Conservation (phyloP, 1,140 invertebrate species). For the Proales similis region DNA sequence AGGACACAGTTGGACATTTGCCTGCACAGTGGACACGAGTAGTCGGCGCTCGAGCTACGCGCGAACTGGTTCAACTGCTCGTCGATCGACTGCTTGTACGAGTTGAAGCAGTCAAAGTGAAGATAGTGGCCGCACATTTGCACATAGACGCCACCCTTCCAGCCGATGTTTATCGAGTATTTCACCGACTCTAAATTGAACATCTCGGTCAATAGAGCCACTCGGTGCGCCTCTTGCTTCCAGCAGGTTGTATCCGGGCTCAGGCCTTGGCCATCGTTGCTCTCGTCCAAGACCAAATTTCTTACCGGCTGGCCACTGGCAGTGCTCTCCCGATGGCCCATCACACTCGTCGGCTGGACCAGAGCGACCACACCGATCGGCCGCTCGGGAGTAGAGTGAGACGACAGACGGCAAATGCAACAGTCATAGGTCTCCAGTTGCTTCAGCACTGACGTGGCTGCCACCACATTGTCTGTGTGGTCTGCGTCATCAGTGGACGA, state of each 20-base stretch:
- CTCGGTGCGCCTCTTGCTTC: neutral
- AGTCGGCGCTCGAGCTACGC: slow-evolving; percentile 66
- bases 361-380: slow-evolving; percentile 82
- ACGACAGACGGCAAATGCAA: slow-evolving; percentile 85
- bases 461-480: neutral
- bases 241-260: neutral
- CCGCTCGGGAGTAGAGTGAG: slow-evolving; percentile 71
- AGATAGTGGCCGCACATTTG: slow-evolving; percentile 91
- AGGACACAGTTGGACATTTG: slow-evolving; percentile 85
- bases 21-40: slow-evolving; percentile 82
- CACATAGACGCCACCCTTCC: slow-evolving; percentile 85
- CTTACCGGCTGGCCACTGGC: slow-evolving; percentile 2
- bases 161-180: slow-evolving; percentile 74
- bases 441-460: neutral
- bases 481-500: no score
- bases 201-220: slow-evolving; percentile 19
- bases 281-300: neutral
- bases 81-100: slow-evolving; percentile 70
- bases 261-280: neutral
- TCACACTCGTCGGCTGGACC: slow-evolving; percentile 67
- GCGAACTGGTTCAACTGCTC: slow-evolving; percentile 42
- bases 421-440: slow-evolving; percentile 68
- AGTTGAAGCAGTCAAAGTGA: slow-evolving; percentile 80
- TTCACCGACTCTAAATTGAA: slow-evolving; percentile 66
- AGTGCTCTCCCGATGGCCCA: slow-evolving; percentile 16